Evolutionary conservation across 2,888 invertebrate species (phyloP).

Genomic region (Oscheius sp.): DNA sequence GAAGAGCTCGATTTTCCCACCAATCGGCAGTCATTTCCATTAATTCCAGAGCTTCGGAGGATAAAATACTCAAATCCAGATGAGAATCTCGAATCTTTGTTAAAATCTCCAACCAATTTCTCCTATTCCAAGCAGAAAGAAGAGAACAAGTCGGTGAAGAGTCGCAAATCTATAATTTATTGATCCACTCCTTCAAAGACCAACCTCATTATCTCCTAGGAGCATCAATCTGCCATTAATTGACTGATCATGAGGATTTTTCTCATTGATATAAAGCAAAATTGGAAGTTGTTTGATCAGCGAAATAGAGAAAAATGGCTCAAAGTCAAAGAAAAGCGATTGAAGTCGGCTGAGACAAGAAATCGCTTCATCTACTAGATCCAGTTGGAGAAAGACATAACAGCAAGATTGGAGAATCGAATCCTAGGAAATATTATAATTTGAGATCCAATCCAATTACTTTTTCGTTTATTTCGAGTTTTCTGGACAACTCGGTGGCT

Average conservation of each 20-base stretch:
- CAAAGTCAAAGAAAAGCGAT: neutral
- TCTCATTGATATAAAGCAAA: neutral
- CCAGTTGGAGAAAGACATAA: neutral
- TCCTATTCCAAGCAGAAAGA: neutral
- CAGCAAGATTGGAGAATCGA: neutral
- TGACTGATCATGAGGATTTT: neutral
- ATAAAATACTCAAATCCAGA: neutral
- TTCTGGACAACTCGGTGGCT: neutral
- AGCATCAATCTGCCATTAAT: slow-evolving; percentile 6
- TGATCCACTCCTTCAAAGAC: neutral
- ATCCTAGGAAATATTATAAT: neutral
- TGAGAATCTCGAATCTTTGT: too few relatives aligned
- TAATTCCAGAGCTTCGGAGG: neutral
- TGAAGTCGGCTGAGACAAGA: neutral
- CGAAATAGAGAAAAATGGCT: too few relatives aligned
- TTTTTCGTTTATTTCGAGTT: neutral
- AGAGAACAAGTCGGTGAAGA: neutral
- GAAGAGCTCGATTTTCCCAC: neutral
- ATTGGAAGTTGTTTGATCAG: slow-evolving; percentile 2
- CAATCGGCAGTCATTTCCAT: slow-evolving; percentile 9
- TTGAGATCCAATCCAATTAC: neutral
- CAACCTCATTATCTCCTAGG: neutral
- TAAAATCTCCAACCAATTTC: neutral
- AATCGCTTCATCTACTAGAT: slow-evolving; percentile 3
- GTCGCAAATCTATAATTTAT: neutral